phyloP scores from a whole-genome alignment of 2,797 vertebrate genomes.

The Acrossocheilus wenchowensis region DNA sequence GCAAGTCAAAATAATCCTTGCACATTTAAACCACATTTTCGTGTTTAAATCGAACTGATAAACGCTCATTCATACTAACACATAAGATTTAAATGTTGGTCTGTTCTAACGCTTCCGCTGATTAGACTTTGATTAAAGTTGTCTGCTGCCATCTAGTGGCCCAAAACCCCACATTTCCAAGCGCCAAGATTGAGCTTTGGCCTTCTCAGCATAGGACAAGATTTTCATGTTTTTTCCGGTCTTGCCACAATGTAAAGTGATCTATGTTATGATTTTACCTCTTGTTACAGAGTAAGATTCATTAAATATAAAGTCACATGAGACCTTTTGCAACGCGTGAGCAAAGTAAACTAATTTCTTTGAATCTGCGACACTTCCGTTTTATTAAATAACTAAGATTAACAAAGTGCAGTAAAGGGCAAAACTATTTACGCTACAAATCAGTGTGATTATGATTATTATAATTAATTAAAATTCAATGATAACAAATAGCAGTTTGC shows the following conservation, averaged over 20 bases:
- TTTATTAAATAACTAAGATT: not conserved
- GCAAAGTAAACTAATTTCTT: not conserved
- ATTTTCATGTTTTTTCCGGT: too few species aligned
- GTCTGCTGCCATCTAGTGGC: slow-evolving; percentile 68
- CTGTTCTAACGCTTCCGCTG: not conserved
- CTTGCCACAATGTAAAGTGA: not conserved
- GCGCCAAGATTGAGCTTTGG: not conserved
- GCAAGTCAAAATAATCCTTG: not conserved
- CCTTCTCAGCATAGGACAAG: not conserved
- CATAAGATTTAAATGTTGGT: not conserved
- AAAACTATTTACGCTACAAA: not conserved
- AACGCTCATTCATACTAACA: not conserved
- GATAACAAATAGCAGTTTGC: not conserved
- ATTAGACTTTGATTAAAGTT: slow-evolving; percentile 1
- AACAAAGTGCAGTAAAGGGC: not conserved
- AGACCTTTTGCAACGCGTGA: not conserved
- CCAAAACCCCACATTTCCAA: not conserved
- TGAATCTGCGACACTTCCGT: not conserved
- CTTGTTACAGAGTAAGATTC: not conserved
- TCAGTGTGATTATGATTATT: not conserved
- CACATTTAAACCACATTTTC: not conserved
- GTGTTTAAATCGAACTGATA: not conserved
- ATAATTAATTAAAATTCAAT: not conserved
- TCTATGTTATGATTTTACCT: not conserved
- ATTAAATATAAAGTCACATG: not conserved